Base-by-base conservation (phyloP, 2,888 invertebrate genomes). In the Habroteleia sp. region DNA sequence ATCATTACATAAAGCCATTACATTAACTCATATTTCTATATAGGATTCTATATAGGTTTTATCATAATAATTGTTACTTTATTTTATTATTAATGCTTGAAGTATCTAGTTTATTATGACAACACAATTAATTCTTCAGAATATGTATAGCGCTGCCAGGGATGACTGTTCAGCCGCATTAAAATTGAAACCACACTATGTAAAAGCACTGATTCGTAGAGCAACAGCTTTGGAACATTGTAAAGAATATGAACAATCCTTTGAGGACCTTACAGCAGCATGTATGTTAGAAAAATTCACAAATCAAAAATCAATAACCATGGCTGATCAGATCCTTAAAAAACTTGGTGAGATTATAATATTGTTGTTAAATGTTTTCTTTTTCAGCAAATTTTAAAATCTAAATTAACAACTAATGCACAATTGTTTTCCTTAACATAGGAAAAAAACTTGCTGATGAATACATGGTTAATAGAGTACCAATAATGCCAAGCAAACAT, bases 241-340 rank as follows among this genome's bases (percentile, higher is more conserved):
- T 52, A 94, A 94, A 66, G 93, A 97, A 79, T 91, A 96, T 81
- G 92, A 93, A 68, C 91, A 93, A 77, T 94, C 96, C 66, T 89
- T 98, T 50, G 97, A 97, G 90, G 98, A 98, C 90, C 93, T 97
- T 0, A 98, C 97, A 0, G 95, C 97, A 16, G 95, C 96, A 10
- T 97, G 97, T 85, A 94, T 98, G 79, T 90, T 98, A 75, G 97
- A 98, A 89, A 92, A 92, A 80, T 98, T 97, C 89, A 92, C 93
- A 83, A 97, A 96, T 84, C 94, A 93, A 81, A 92, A 91, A 74
- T 94, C 95, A 13, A 90, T 98, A 14, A 90, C 93, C 66, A 94
- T 94, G 89, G 97, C 97, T 14, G 98, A 98, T 89, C 92, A 95
- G 54, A 93, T 98, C 54, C 90, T 98, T 5, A 97, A 96, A 87